Percentiles rank a stretch among this genome's conserved stretches.
phyloP scores from a whole-genome alignment of 2,888 invertebrate genomes.

The Dromius quadrimaculatus region DNA sequence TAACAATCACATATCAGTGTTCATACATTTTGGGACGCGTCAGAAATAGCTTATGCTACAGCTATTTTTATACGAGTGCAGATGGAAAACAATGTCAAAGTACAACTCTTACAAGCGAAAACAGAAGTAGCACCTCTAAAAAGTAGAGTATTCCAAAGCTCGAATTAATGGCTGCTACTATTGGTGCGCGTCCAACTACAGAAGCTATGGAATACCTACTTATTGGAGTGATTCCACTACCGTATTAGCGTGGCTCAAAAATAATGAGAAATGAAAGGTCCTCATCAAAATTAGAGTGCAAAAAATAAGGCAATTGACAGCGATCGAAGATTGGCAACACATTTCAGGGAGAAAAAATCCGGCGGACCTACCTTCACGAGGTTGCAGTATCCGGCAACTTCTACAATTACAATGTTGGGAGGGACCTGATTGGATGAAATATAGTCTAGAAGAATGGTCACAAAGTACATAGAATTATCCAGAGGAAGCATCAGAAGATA shows the following conservation, averaged over 20 bases:
- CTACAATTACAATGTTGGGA: slow-evolving; percentile 59
- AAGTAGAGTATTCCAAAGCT: slow-evolving; percentile 58
- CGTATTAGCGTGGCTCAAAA: slow-evolving; percentile 57
- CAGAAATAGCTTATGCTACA: slow-evolving; percentile 7
- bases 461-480: neutral
- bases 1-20: neutral
- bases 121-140: slow-evolving; percentile 58
- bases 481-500: slow-evolving; percentile 38
- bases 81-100: slow-evolving; percentile 54
- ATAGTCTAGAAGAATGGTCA: slow-evolving; percentile 56
- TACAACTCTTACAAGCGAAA: slow-evolving; percentile 57
- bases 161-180: slow-evolving; percentile 59
- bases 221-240: slow-evolving; percentile 58
- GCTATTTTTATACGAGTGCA: neutral
- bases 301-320: slow-evolving; percentile 56
- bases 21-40: slow-evolving; percentile 18
- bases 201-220: slow-evolving; percentile 45
- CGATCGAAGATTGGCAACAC: slow-evolving; percentile 55
- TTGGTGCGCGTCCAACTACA: slow-evolving; percentile 56
- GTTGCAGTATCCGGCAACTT: slow-evolving; percentile 56
- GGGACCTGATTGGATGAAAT: slow-evolving; percentile 59
- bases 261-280: slow-evolving; percentile 54
- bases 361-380: slow-evolving; percentile 59
- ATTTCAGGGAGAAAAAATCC: slow-evolving; percentile 59
- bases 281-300: slow-evolving; percentile 58